Percentiles rank a stretch among this genome's conserved stretches.
Evolutionary conservation across 37 sponge, comb jelly and placozoan species (phyloP).

Genomic region (Halichondria panicea): DNA sequence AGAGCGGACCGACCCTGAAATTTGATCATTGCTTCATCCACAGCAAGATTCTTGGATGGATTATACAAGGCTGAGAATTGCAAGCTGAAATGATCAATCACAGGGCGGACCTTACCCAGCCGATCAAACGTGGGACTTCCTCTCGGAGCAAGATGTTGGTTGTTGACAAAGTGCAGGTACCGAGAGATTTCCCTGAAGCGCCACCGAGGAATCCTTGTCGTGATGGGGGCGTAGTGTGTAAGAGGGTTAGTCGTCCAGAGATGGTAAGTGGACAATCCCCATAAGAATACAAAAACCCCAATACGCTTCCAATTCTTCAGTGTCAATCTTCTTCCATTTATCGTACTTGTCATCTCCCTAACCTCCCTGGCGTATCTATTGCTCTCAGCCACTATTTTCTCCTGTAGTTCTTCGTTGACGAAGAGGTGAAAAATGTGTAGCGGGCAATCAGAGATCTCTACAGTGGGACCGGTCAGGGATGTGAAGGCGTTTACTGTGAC

Average conservation of each 20-base stretch:
- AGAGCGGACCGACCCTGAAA: too few species aligned
- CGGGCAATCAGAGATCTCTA: background rate
- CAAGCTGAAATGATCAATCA: background rate
- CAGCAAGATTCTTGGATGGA: slow-evolving; percentile 6
- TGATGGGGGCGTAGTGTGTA: slow-evolving; percentile 20
- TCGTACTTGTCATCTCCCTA: slow-evolving; percentile 5
- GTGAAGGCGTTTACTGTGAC: background rate
- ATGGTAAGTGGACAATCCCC: slow-evolving; percentile 12
- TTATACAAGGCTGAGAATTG: slow-evolving; percentile 1
- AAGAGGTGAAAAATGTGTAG: slow-evolving; percentile 22
- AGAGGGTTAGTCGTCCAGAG: slow-evolving; percentile 10
- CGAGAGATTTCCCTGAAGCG: too few species aligned
- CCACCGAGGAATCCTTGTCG: too few species aligned
- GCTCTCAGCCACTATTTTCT: slow-evolving; percentile 16
- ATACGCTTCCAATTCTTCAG: slow-evolving; percentile 18
- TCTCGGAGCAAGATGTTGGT: too few species aligned
- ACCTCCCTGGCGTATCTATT: slow-evolving; percentile 21
- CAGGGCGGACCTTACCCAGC: background rate
- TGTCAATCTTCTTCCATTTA: background rate
- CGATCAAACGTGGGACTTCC: too few species aligned
- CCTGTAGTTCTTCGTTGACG: slow-evolving; percentile 1
- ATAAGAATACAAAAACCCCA: slow-evolving; percentile 21
- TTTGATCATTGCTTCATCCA: slow-evolving; percentile 34
- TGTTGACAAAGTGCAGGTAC: too few species aligned
- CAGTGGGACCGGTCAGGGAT: slow-evolving; percentile 13